Percentiles rank a stretch among this genome's conserved stretches.
Evolutionary conservation across 2,113 vertebrate genomes (phyloP).

Genomic region (Notechis scutatus): DNA sequence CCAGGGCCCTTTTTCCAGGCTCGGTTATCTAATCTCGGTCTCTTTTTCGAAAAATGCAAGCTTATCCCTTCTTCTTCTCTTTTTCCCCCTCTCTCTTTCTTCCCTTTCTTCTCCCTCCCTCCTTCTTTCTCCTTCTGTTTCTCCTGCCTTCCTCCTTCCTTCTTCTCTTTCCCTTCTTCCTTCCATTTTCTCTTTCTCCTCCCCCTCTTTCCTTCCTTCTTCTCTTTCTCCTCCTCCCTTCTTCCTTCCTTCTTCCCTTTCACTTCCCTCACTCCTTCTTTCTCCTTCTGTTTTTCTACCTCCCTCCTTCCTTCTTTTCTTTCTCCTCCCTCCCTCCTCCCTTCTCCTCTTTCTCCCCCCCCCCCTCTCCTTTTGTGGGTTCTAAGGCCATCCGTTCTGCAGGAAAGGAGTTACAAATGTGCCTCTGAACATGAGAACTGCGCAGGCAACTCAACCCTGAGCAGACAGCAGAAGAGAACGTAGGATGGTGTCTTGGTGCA

Average conservation of each 20-base stretch:
- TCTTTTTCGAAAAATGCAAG: background rate
- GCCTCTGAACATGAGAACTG: background rate
- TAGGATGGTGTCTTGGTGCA: background rate
- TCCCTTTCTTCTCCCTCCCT: too few relatives aligned
- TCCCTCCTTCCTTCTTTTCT: too few relatives aligned
- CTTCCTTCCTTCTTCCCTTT: background rate
- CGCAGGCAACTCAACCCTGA: background rate
- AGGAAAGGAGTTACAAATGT: background rate
- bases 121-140: background rate
- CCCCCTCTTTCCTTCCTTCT: background rate
- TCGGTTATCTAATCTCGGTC: background rate
- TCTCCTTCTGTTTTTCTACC: too few relatives aligned
- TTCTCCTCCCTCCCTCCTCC: background rate
- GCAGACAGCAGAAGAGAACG: background rate
- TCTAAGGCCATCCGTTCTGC: background rate
- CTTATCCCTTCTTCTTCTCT: background rate
- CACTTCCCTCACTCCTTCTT: too few relatives aligned
- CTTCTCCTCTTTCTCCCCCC: too few relatives aligned
- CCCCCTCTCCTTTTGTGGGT: background rate
- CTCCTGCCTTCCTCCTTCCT: too few relatives aligned
- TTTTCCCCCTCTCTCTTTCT: too few relatives aligned
- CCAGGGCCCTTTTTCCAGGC: background rate
- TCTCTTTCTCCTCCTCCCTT: too few relatives aligned
- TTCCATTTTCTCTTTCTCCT: too few relatives aligned
- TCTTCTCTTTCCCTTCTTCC: background rate